Conservation (phyloP, 2,888 invertebrate genomes). For the Sceliomorpha sp. region DNA sequence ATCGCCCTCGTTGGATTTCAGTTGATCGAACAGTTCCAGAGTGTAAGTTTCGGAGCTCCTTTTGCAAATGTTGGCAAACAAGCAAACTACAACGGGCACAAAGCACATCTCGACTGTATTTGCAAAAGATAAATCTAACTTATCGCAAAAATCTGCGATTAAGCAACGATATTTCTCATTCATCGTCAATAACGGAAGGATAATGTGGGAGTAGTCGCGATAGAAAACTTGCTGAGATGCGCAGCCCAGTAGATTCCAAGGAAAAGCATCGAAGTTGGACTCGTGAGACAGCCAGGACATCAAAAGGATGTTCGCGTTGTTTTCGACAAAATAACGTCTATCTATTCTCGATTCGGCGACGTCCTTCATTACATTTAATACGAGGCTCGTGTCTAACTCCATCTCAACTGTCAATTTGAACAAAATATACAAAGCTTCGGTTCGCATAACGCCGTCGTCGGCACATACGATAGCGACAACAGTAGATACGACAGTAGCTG, state of each 20-base stretch:
- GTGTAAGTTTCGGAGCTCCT: conserved; percentile 11
- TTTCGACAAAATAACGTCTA: conserved; percentile 69
- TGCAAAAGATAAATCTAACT: conserved; percentile 61
- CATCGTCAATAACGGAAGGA: conserved; percentile 79
- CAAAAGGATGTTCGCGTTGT: conserved; percentile 81
- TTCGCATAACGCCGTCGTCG: conserved; percentile 81
- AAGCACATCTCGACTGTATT: conserved; percentile 71
- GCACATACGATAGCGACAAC: conserved; percentile 82
- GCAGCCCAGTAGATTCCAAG: conserved; percentile 79
- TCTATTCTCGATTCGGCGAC: conserved; percentile 65
- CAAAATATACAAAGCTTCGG: conserved; percentile 82
- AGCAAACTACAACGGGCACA: conserved; percentile 63
- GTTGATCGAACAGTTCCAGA: conserved; percentile 9
- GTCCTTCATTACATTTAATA: conserved; percentile 81
- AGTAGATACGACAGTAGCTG: conserved; percentile 83
- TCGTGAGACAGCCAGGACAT: conserved; percentile 81
- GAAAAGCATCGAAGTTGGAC: conserved; percentile 79
- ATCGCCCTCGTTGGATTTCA: conserved; percentile 64
- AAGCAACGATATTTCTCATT: conserved; percentile 68
- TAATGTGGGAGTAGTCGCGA: conserved; percentile 73
- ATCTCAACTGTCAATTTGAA: conserved; percentile 82
- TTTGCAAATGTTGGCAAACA: conserved; percentile 50
- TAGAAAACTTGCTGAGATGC: conserved; percentile 78
- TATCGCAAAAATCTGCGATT: conserved; percentile 65
- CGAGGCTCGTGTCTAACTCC: conserved; percentile 78